Evolutionary conservation across 2,888 invertebrate genomes (phyloP), one percentile per base, ranked within the genome.

Genomic region (Diadegma fenestrale): DNA sequence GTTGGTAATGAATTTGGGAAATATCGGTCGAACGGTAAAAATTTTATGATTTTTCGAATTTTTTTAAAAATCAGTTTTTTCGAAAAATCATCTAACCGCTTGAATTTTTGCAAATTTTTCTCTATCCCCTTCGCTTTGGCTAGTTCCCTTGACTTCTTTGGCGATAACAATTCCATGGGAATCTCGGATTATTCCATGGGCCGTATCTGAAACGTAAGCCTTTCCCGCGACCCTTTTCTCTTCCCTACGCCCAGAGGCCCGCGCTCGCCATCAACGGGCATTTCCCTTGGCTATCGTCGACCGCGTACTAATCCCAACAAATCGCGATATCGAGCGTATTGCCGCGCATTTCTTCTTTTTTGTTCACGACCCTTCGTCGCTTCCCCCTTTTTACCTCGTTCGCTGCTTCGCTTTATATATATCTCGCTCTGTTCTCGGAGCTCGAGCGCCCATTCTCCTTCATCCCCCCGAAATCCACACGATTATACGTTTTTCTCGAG

Each of bases 251-350:
- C 69, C 61, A 48, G 63, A 73, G 41, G 26, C 61, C 63, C 10
- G 71, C 69, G 83, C 84, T 71, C 75, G n/a, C 73, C 75, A 86
- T 79, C 80, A 86, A 86, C 85, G n/a, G n/a, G 83, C 69, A 37
- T 69, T 82, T 73, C 68, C 76, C 80, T 75, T 68, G 66, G 76
- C 85, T 73, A 77, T 85, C 80, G 82, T 82, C 82, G 80, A 80
- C 80, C 80, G 64, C 66, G n/a, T n/a, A 87, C 88, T 88, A 88
- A 88, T 88, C 88, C 86, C 86, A 85, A 88, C 88, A 88, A 88
- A 88, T 88, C 87, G 88, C 85, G 73, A 86, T 82, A 83, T 88
- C 85, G 86, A 84, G 71, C 82, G 77, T 77, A 85, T 77, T 82
- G 86, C 86, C 82, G 82, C n/a, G n/a, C n/a, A n/a, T n/a, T n/a